Percentiles rank a stretch among this genome's conserved stretches.
phyloP scores from a whole-genome alignment of 1,140 invertebrate genomes.

The Polypedilum pembai region DNA sequence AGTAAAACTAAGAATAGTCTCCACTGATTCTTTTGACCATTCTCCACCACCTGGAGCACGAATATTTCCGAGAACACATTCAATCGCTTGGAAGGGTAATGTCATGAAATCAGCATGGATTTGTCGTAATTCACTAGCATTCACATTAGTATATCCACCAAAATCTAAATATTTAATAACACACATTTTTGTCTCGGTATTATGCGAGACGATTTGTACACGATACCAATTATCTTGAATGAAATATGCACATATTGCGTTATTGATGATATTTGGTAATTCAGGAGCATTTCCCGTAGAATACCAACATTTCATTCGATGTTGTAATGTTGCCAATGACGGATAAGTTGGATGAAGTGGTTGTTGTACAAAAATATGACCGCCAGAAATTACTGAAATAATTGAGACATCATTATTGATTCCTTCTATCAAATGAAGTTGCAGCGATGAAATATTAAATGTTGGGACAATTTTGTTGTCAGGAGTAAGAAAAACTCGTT shows the following conservation, averaged over 20 bases:
- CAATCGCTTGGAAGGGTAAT: constrained; percentile 92
- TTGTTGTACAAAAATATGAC: constrained; percentile 87
- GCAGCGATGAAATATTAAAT: constrained; percentile 39
- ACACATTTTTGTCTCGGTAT: constrained; percentile 57
- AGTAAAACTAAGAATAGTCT: constrained; percentile 67
- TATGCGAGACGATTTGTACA: constrained; percentile 67
- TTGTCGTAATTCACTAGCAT: constrained; percentile 66
- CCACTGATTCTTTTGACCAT: constrained; percentile 68
- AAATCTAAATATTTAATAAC: constrained; percentile 87
- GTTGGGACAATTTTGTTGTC: constrained; percentile 43
- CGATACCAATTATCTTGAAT: constrained; percentile 81
- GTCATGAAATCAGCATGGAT: constrained; percentile 87
- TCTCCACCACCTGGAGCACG: constrained; percentile 54
- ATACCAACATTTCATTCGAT: constrained; percentile 63
- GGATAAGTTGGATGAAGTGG: constrained; percentile 87
- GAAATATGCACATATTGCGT: constrained; percentile 72
- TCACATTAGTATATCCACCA: constrained; percentile 80
- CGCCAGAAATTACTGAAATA: constrained; percentile 72
- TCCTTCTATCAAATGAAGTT: constrained; percentile 78
- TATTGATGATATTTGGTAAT: constrained; percentile 59
- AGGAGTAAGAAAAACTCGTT: constrained; percentile 60
- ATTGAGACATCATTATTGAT: constrained; percentile 89
- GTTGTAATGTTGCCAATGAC: constrained; percentile 66
- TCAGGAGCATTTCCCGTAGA: constrained; percentile 53
- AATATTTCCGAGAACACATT: constrained; percentile 85